Evolutionary conservation across 2,888 invertebrate genomes (phyloP), one percentile per base, ranked within the genome.

Genomic region (Petrophora chlorosata): DNA sequence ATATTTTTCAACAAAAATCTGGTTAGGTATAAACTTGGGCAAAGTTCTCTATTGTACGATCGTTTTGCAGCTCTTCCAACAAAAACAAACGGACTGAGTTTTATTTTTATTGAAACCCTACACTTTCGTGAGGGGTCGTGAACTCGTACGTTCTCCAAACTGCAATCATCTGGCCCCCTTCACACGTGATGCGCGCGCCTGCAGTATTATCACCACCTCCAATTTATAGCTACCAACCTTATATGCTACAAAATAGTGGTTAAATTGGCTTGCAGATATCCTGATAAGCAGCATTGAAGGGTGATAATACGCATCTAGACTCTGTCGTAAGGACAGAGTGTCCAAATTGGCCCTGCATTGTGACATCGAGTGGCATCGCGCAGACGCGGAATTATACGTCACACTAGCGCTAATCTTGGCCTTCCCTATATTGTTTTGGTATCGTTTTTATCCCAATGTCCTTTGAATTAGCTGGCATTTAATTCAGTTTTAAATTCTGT

Each of bases 361-460:
- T 49, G 61, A 63, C 68, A 72, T 63, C 72, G 72, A 70, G 72
- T 72, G 63, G 59, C 67, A 78, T 63, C 67, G 84, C 88, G 88
- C 88, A 86, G 84, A 68, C 90, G 90, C 88, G 84, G 82, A 80
- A 85, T 65, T 66, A 73, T 73, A 85, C 84, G 84, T 83, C 87
- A 79, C 80, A 80, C 79, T 83, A 84, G 85, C 85, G 87, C 77
- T 84, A 81, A 84, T 78, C 76, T 81, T 68, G 74, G 70, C 62
- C 66, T 65, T 67, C 80, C 71, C 67, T 66, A 65, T 63, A 68
- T 73, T 71, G 68, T 73, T 73, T 73, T 72, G 63, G 65, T 74
- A 63, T 63, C 54, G 48, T 53, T 62, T 58, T 52, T 52, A 52
- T 42, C 25, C 16, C 33, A 47, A 53, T 59, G 62, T 53, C 47